Evolutionary conservation across 2,888 invertebrate genomes (phyloP).

Genomic region (Drosophila macrospina): DNA sequence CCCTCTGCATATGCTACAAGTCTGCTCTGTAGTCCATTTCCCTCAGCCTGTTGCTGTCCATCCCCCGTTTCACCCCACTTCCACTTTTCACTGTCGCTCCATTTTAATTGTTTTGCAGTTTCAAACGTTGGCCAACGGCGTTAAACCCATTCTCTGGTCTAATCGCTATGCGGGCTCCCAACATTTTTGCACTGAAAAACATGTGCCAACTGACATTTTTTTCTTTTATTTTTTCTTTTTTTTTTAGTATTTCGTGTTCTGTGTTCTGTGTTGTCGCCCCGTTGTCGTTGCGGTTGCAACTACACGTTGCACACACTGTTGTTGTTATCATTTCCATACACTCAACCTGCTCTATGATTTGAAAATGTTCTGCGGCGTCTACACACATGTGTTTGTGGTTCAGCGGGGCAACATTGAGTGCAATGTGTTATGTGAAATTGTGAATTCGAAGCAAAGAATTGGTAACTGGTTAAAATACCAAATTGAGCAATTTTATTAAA

Average conservation of each 20-base stretch:
- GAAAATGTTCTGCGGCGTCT: constrained; percentile 19
- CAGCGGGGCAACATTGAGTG: not conserved
- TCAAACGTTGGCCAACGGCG: constrained; percentile 25
- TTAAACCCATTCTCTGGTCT: constrained; percentile 26
- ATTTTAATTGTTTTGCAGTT: constrained; percentile 67
- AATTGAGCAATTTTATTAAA: not conserved
- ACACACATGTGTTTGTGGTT: constrained; percentile 17
- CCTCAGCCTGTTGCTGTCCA: constrained; percentile 52
- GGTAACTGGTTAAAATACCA: constrained; percentile 21
- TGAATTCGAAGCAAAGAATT: constrained; percentile 8
- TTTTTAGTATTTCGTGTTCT: too few species aligned
- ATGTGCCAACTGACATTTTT: constrained; percentile 38
- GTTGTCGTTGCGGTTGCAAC: constrained; percentile 46
- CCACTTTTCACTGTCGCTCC: constrained; percentile 29
- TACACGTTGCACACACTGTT: constrained; percentile 45
- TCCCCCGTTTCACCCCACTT: not conserved
- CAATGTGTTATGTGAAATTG: not conserved
- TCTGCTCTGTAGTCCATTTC: constrained; percentile 2
- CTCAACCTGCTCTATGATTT: constrained; percentile 10
- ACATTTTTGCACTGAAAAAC: constrained; percentile 26
- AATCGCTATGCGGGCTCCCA: constrained; percentile 43
- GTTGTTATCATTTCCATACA: constrained; percentile 42
- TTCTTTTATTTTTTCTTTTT: not conserved
- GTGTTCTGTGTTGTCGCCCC: not conserved
- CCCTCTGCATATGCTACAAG: constrained; percentile 24